A percentile compares a stretch with the other conserved stretches of the same genome.
phyloP scores from a whole-genome alignment of 2,888 invertebrate genomes.

The Drosophila fungiperda region DNA sequence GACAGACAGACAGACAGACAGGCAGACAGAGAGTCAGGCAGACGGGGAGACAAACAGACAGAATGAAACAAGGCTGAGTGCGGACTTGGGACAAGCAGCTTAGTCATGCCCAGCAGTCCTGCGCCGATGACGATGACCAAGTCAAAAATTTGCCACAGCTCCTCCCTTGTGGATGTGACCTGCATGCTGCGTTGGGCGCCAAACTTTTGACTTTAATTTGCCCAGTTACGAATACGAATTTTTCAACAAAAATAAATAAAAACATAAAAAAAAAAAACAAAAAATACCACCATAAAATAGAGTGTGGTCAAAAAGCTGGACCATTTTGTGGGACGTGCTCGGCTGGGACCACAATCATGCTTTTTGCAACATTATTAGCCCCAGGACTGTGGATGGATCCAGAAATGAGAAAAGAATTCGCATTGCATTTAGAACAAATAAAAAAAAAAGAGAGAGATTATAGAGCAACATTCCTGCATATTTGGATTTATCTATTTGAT shows the following conservation, averaged over 20 bases:
- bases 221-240: slow-evolving; percentile 64
- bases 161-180: slow-evolving; percentile 63
- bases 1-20: slow-evolving; percentile 22
- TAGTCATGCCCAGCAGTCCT: slow-evolving; percentile 42
- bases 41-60: background rate
- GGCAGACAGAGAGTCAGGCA: background rate
- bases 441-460: background rate
- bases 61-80: slow-evolving; percentile 7
- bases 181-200: slow-evolving; percentile 67
- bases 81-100: slow-evolving; percentile 30
- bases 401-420: background rate
- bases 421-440: background rate
- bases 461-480: background rate
- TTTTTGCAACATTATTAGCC: slow-evolving; percentile 40
- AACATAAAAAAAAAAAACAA: slow-evolving; percentile 9
- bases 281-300: slow-evolving; percentile 39
- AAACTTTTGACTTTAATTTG: slow-evolving; percentile 77
- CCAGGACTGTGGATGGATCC: slow-evolving; percentile 1
- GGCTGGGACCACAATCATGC: slow-evolving; percentile 41
- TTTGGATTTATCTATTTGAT: background rate
- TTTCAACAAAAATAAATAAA: slow-evolving; percentile 17
- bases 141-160: slow-evolving; percentile 30
- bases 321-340: slow-evolving; percentile 60
- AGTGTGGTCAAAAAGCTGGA: slow-evolving; percentile 64
- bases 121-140: slow-evolving; percentile 26